These are phyloP conservation scores for Apotomis capreana DNA, from an alignment of 2,888 invertebrate species.

Conservation along the genomic window DNA sequence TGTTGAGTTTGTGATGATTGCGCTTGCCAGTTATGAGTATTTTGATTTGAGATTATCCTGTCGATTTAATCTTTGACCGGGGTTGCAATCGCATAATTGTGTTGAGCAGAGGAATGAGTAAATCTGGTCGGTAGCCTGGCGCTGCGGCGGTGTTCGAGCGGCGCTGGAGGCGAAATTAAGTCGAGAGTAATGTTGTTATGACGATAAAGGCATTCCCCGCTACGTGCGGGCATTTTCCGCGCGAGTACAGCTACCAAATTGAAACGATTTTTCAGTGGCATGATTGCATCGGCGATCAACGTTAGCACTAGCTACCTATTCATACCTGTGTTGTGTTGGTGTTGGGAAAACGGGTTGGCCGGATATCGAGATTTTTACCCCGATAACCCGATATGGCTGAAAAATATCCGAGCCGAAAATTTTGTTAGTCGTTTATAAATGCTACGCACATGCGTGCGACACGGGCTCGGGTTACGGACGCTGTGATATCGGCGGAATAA, in stretches of 20 bases:
- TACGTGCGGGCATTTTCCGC: conserved; percentile 69
- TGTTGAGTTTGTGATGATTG: conserved; percentile 52
- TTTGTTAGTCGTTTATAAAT: conserved; percentile 30
- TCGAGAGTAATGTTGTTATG: conserved; percentile 79
- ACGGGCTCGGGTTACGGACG: conserved; percentile 6
- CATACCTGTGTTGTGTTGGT: conserved; percentile 48
- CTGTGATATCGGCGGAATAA: conserved; percentile 4
- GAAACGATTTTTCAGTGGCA: conserved; percentile 75
- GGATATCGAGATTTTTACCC: conserved; percentile 38
- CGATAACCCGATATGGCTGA: conserved; percentile 36
- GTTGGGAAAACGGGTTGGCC: conserved; percentile 42
- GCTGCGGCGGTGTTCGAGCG: conserved; percentile 44
- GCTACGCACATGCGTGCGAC: conserved; percentile 21
- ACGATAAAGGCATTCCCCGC: conserved; percentile 72
- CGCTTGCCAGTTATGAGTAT: conserved; percentile 32
- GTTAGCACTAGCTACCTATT: conserved; percentile 62
- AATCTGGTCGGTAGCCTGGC: conserved; percentile 59
- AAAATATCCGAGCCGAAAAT: conserved; percentile 33
- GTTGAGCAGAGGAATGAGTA: conserved; percentile 64
- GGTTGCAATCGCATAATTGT: conserved; percentile 8
- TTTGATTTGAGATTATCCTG: not conserved
- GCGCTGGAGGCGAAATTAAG: conserved; percentile 75
- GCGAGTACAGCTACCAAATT: conserved; percentile 68
- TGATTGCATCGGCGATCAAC: conserved; percentile 69
- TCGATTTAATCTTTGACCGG: conserved; percentile 2